Base-by-base conservation (phyloP, 2,888 invertebrate species). In the Netelia melanura region DNA sequence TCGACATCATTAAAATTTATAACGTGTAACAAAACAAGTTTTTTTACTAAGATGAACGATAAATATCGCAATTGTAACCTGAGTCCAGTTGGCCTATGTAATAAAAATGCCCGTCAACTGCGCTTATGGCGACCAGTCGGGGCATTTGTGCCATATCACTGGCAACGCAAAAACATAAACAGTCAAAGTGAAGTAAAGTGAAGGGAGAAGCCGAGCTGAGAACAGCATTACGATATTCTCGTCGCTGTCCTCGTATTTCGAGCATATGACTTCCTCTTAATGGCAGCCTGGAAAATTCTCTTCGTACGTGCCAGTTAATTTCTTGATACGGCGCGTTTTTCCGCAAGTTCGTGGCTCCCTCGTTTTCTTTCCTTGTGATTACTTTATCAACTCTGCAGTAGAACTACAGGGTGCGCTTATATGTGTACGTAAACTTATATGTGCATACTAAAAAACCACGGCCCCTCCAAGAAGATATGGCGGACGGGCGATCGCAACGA, bases 401-500 rank as follows among this genome's bases (percentile, higher is more conserved):
- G 5, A 17, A 8, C 43, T 67, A 14, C 9, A 3, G 11, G 21
- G 5, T 21, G 17, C 44, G 23, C 3, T 21, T 21, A 17, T n/a
- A 48, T 21, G 17, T 11, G 25, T 3, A 48, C 14, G 14, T 14
- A 48, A 3, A 48, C 14, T 3, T 14, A 11, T 14, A 48, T 48
- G 8, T 48, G 14, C 48, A 48, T 48, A 48, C 48, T 14, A 48
- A 54, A 71, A 25, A 1, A 3, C 2, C 8, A 38, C 21, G 65
- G 8, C 11, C 38, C 67, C 58, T 5, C 38, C 23, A 38, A 52
- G 9, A 43, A 54, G 54, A 62, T 25, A 78, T 68, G 74, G 79
- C 54, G 72, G 14, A 62, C 54, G 81, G 64, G 44, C 75, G 72
- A 48, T 14, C 48, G 48, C 70, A 56, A 68, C 62, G 44, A 83